A percentile compares a stretch with the other conserved stretches of the same genome.
Evolutionary conservation across 2,888 invertebrate species (phyloP).

Genomic region (Hypomecis atomaria): DNA sequence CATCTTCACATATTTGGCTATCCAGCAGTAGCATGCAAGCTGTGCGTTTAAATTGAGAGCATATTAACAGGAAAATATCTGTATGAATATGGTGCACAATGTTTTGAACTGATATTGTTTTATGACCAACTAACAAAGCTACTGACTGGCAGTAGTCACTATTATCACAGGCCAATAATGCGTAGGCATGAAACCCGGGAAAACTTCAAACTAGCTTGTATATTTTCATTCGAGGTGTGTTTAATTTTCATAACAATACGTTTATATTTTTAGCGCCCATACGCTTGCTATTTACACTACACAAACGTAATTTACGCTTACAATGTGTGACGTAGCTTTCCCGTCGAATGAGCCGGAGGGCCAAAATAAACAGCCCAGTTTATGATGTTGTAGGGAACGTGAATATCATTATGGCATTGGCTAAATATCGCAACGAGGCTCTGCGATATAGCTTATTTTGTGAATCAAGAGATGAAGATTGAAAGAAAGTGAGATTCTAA

Average conservation of each 20-base stretch:
- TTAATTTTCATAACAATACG: conserved; percentile 24
- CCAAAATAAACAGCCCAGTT: conserved; percentile 72
- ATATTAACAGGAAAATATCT: too few relatives aligned
- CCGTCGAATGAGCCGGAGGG: conserved; percentile 52
- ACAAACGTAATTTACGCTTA: conserved; percentile 71
- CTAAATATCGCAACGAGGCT: not conserved
- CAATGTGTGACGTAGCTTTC: conserved; percentile 65
- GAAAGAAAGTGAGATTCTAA: too few relatives aligned
- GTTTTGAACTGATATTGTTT: too few relatives aligned
- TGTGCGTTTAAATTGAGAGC: too few relatives aligned
- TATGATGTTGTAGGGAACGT: conserved; percentile 36
- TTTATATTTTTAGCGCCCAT: conserved; percentile 33
- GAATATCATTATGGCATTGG: conserved; percentile 9
- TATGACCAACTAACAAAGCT: too few relatives aligned
- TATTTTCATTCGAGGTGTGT: conserved; percentile 12
- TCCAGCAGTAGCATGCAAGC: too few relatives aligned
- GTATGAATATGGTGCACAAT: too few relatives aligned
- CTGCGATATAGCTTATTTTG: too few relatives aligned
- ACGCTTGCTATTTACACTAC: conserved; percentile 53
- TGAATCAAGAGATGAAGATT: too few relatives aligned
- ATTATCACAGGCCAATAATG: not conserved
- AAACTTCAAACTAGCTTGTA: conserved; percentile 2
- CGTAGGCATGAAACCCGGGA: not conserved
- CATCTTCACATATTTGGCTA: too few relatives aligned
- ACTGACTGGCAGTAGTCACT: not conserved